Evolutionary conservation across 2,888 invertebrate genomes (phyloP).

Genomic region (Polylopha cassiicola): DNA sequence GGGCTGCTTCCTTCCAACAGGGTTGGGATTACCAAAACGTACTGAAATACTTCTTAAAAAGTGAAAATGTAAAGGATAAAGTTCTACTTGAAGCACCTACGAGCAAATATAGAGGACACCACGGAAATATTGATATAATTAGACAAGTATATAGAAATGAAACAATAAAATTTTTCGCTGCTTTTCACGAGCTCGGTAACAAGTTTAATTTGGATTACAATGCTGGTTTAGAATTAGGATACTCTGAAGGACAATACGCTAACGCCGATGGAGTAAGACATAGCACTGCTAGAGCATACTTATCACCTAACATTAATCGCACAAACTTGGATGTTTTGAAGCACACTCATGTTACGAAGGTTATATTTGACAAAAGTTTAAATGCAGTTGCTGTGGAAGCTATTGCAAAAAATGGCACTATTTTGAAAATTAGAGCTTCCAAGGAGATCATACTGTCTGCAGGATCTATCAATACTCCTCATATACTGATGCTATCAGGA

Average conservation of each 20-base stretch:
- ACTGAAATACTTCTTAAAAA: conserved; percentile 2
- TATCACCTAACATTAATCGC: not conserved
- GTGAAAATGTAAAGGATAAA: conserved; percentile 1
- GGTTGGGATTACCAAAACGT: conserved; percentile 8
- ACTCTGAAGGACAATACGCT: conserved; percentile 5
- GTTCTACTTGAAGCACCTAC: not conserved
- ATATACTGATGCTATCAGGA: conserved; percentile 13
- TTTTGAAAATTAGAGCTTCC: not conserved
- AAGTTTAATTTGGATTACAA: conserved; percentile 8
- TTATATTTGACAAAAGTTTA: conserved; percentile 5
- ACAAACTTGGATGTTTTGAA: conserved; percentile 7
- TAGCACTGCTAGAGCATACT: conserved; percentile 6
- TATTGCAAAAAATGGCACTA: not conserved
- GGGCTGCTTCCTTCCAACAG: not conserved
- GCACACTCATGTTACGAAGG: conserved; percentile 1
- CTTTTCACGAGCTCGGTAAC: conserved; percentile 2
- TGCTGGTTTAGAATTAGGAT: not conserved
- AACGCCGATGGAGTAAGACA: not conserved
- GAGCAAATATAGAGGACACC: not conserved
- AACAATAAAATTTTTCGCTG: conserved; percentile 6
- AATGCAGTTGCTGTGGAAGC: conserved; percentile 8
- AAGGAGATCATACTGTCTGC: conserved; percentile 12
- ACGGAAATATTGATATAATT: no score
- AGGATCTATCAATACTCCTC: conserved; percentile 12
- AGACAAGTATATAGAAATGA: conserved; percentile 4